Conservation (phyloP, 92 coral and sea anemone species). For the Epizoanthus fatuus region DNA sequence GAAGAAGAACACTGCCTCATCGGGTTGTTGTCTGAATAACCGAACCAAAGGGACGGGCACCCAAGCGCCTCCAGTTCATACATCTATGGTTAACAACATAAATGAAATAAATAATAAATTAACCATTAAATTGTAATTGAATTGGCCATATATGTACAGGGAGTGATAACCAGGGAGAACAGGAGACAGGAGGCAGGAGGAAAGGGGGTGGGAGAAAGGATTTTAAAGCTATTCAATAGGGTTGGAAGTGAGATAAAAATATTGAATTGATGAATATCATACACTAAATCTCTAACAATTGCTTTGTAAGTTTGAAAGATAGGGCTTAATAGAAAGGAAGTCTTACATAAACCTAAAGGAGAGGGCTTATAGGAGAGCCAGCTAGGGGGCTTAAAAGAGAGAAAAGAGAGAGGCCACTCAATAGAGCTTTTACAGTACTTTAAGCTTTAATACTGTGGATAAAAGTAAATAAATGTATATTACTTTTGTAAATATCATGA, state of each 20-base stretch:
- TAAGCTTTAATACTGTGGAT: background rate
- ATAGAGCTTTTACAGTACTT: background rate
- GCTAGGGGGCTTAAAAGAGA: too few relatives aligned
- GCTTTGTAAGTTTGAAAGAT: too few relatives aligned
- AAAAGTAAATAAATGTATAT: background rate
- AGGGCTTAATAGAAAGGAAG: too few relatives aligned
- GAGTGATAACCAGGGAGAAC: too few relatives aligned
- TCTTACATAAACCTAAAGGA: too few relatives aligned
- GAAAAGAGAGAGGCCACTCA: background rate
- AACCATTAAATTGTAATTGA: background rate
- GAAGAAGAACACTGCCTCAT: background rate
- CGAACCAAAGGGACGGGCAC: conserved; percentile 15
- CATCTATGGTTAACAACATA: background rate
- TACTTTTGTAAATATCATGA: background rate
- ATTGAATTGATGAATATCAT: too few relatives aligned
- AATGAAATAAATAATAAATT: background rate
- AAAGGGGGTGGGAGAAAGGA: too few relatives aligned
- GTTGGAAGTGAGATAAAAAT: too few relatives aligned
- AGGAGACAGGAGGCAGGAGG: too few relatives aligned
- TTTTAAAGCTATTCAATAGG: background rate
- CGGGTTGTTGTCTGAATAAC: conserved; percentile 10
- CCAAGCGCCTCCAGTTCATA: conserved; percentile 16
- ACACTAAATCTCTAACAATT: too few relatives aligned
- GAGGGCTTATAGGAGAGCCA: too few relatives aligned
- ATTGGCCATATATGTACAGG: background rate